Conservation (phyloP, 2,888 invertebrate genomes). For the Pseudanteris insignis region DNA sequence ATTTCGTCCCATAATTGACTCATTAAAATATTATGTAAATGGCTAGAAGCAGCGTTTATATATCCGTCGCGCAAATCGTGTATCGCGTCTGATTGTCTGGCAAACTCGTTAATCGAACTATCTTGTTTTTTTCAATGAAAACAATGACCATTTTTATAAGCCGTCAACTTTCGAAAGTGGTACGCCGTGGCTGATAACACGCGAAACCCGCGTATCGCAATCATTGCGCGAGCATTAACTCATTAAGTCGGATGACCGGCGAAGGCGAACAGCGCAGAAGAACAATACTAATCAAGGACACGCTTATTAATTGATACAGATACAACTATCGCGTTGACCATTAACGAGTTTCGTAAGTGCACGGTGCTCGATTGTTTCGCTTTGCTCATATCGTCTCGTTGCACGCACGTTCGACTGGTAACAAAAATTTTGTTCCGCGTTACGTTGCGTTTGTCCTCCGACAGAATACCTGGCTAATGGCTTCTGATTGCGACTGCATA, state of each 20-base stretch:
- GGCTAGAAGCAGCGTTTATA: conserved; percentile 4
- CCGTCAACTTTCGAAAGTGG: conserved; percentile 35
- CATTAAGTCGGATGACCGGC: conserved; percentile 19
- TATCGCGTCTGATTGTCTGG: conserved; percentile 26
- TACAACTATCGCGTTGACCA: conserved; percentile 18
- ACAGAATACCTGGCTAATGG: too few relatives aligned
- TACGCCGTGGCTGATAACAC: conserved; percentile 2
- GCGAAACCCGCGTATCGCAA: too few relatives aligned
- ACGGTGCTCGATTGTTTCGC: conserved; percentile 10
- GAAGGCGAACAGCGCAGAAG: conserved; percentile 13
- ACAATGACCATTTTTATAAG: conserved; percentile 30
- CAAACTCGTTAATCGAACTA: conserved; percentile 40
- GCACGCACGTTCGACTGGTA: conserved; percentile 4
- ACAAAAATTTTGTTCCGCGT: not conserved
- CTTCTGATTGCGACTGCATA: too few relatives aligned
- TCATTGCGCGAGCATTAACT: conserved; percentile 18
- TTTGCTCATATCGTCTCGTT: conserved; percentile 11
- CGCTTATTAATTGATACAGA: conserved; percentile 29
- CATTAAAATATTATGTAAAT: conserved; percentile 26
- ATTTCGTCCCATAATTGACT: conserved; percentile 11
- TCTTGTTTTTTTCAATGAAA: conserved; percentile 20
- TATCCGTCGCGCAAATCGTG: conserved; percentile 19
- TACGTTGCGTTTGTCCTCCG: too few relatives aligned
- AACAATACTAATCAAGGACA: conserved; percentile 39
- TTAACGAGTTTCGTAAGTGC: conserved; percentile 26